phyloP scores from a whole-genome alignment of 2,113 vertebrate species.

The Kryptolebias marmoratus region DNA sequence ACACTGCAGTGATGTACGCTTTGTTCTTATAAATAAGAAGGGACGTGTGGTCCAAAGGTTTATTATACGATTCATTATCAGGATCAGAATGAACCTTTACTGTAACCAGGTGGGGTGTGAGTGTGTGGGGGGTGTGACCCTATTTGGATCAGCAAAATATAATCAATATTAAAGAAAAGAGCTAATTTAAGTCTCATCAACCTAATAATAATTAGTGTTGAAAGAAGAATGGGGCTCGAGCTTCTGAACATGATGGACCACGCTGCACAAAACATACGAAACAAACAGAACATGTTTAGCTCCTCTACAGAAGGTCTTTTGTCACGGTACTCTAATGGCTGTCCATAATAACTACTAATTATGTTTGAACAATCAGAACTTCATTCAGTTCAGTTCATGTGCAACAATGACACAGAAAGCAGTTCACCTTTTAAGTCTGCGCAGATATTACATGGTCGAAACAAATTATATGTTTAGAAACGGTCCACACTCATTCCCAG shows the following conservation, averaged over 20 bases:
- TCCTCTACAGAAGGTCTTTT: too few species aligned
- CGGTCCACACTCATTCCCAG: neutral
- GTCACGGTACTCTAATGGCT: too few species aligned
- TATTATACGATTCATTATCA: slow-evolving; percentile 54
- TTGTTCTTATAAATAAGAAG: neutral
- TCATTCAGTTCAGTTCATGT: too few species aligned
- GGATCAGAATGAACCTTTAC: neutral
- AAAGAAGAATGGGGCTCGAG: too few species aligned
- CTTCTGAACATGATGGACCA: too few species aligned
- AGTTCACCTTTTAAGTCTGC: neutral
- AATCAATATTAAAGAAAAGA: neutral
- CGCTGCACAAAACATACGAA: too few species aligned
- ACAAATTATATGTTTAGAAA: neutral
- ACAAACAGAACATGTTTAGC: too few species aligned
- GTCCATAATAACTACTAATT: too few species aligned
- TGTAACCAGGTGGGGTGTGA: slow-evolving; percentile 18
- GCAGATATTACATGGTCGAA: neutral
- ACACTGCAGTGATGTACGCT: neutral
- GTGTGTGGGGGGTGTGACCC: slow-evolving; percentile 8
- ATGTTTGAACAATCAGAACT: too few species aligned
- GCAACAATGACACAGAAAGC: too few species aligned
- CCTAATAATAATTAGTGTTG: neutral
- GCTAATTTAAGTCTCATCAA: neutral
- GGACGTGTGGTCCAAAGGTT: slow-evolving; percentile 72
- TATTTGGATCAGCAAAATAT: neutral